Evolutionary conservation across 2,797 vertebrate species (phyloP), one percentile per base, ranked within the genome.

Genomic region (Enteromius paludinosus): DNA sequence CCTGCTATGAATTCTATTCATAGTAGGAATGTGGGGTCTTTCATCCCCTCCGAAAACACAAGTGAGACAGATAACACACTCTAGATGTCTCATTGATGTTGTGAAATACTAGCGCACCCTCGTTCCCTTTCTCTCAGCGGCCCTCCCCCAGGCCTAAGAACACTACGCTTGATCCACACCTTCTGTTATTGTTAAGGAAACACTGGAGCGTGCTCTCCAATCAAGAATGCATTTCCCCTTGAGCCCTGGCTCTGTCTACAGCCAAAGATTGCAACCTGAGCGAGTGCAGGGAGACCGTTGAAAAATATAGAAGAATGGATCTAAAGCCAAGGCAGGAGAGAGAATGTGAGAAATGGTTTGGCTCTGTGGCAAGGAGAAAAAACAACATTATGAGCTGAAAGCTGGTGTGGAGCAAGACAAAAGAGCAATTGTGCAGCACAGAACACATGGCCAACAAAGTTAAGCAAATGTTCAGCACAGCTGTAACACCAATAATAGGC

Each of bases 141-240:
- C 83, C 47, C 74, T 54, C 69, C 77, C 75, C 70, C 20, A 9
- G 49, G 75, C 54, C 64, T 79, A 79, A 82, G 30, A 82, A 65
- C 71, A 74, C 74, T 65, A 70, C 7, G 23, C 64, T 59, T 73
- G 70, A 77, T 78, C 72, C 59, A n/a, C 79, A 82, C 74, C 79
- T 81, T 70, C 69, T 82, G 83, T 82, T 84, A 83, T 86, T 83
- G 85, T 72, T 77, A 77, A 72, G 52, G 85, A 81, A 83, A 83
- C 81, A 80, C 47, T 65, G 66, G 14, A 84, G 68, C 76, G 41
- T 54, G 74, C 73, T 74, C 82, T 78, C 69, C 85, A 69, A 78
- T 84, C 64, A 41, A 83, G 65, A 76, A 77, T 72, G 65, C 25
- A 64, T 83, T 83, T 80, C 85, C 72, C 72, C 65, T 23, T 62